phyloP scores from a whole-genome alignment of 2,113 vertebrate genomes.

The Dunckerocampus dactyliophorus region DNA sequence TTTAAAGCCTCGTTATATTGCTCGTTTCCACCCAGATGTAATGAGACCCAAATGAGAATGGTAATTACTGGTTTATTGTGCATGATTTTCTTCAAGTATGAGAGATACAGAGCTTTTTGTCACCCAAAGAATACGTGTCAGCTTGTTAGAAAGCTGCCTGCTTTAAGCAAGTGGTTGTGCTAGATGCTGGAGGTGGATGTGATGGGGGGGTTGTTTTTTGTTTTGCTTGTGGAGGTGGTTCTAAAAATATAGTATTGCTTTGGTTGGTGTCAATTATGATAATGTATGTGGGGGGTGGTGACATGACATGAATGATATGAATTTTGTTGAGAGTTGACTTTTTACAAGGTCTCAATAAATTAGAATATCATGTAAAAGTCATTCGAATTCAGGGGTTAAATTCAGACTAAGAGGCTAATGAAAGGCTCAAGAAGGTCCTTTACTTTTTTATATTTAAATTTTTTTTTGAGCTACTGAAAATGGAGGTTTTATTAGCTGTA shows the following conservation, averaged over 20 bases:
- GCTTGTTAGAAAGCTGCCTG: constrained; percentile 20
- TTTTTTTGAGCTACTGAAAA: no score
- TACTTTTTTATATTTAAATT: no score
- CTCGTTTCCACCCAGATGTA: constrained; percentile 9
- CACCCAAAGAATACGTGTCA: background rate
- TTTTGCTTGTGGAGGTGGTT: constrained; percentile 36
- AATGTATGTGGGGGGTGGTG: background rate
- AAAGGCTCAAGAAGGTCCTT: no score
- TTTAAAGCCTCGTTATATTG: constrained; percentile 1
- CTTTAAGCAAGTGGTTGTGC: constrained; percentile 19
- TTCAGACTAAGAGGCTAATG: no score
- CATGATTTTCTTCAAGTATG: background rate
- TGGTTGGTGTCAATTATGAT: background rate
- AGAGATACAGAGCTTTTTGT: background rate
- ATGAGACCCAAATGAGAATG: background rate
- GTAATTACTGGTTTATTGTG: background rate
- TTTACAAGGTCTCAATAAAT: no score
- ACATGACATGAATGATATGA: no score
- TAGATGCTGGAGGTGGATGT: constrained; percentile 38
- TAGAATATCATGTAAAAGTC: no score
- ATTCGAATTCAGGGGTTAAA: no score
- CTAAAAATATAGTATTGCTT: constrained; percentile 33
- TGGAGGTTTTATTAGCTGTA: no score
- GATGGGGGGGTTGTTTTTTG: constrained; percentile 31
- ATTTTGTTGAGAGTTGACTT: no score